Percentiles rank a stretch among this genome's conserved stretches.
Conservation (phyloP, 2,797 vertebrate species). For the Anomalospiza imberbis region DNA sequence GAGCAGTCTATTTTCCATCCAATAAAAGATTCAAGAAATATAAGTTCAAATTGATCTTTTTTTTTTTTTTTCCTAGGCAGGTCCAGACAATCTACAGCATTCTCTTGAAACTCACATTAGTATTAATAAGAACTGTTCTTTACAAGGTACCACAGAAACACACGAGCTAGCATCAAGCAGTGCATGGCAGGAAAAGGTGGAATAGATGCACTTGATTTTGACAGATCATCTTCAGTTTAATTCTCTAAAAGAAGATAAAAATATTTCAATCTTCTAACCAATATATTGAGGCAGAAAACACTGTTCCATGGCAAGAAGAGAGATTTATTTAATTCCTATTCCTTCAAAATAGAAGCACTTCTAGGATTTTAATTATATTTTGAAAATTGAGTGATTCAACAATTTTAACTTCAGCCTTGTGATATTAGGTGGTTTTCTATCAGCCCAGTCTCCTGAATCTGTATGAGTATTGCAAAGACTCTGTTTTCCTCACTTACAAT, state of each 20-base stretch:
- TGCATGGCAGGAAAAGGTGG: neutral
- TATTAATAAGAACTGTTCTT: constrained; percentile 2
- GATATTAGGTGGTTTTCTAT: neutral
- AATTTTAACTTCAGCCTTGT: neutral
- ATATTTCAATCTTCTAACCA: neutral
- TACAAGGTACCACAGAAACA: neutral
- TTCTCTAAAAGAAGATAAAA: neutral
- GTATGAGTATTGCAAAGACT: neutral
- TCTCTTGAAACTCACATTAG: neutral
- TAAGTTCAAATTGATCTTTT: neutral
- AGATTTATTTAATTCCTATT: neutral
- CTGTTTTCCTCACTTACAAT: neutral
- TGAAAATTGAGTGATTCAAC: neutral
- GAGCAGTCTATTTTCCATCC: constrained; percentile 25
- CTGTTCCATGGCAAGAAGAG: neutral
- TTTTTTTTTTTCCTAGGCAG: neutral
- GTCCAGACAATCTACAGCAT: neutral
- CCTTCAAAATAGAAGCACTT: neutral
- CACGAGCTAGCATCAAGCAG: neutral
- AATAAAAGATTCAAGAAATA: neutral
- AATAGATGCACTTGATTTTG: neutral
- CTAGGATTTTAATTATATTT: neutral
- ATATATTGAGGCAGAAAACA: neutral
- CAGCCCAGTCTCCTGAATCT: neutral
- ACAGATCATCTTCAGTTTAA: neutral